Percentiles rank a stretch among this genome's conserved stretches.
These are phyloP conservation scores for Sebastes minor DNA, from an alignment of 2,797 vertebrate species.

Conservation along the genomic window DNA sequence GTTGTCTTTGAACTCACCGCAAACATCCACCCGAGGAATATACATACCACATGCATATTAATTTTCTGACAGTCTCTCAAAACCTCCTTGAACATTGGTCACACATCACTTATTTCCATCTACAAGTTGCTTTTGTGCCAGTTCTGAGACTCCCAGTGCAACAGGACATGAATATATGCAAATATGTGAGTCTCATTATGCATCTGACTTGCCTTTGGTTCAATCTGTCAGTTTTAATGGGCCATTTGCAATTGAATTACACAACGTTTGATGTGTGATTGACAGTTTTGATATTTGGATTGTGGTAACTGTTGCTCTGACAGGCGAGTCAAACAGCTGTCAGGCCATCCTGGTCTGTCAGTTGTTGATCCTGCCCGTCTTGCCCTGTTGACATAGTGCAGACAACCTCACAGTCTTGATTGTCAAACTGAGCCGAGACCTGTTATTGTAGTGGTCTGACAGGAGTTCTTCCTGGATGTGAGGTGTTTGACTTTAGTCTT, in stretches of 20 bases:
- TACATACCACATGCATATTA: conserved; percentile 50
- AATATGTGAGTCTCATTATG: conserved; percentile 57
- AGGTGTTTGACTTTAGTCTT: not conserved
- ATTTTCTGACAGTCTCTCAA: conserved; percentile 44
- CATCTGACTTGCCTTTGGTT: conserved; percentile 58
- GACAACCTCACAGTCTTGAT: conserved; percentile 21
- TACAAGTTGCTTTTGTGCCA: conserved; percentile 55
- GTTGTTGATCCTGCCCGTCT: conserved; percentile 19
- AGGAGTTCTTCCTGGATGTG: not conserved
- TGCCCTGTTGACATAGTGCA: conserved; percentile 16
- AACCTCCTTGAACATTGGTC: conserved; percentile 57
- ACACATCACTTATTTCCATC: conserved; percentile 64
- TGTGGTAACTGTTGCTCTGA: conserved; percentile 61
- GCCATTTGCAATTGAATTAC: conserved; percentile 65
- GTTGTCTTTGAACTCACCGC: conserved; percentile 50
- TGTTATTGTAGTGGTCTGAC: not conserved
- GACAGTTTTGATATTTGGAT: conserved; percentile 74
- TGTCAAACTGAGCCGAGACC: conserved; percentile 19
- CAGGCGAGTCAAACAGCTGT: conserved; percentile 61
- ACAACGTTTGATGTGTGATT: conserved; percentile 62
- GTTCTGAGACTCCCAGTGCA: conserved; percentile 56
- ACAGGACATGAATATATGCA: conserved; percentile 74
- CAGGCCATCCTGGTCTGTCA: conserved; percentile 51
- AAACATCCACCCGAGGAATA: conserved; percentile 42
- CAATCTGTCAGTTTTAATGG: conserved; percentile 74